Percentiles rank a stretch among this genome's conserved stretches.
These are phyloP conservation scores for Sarcoramphus papa DNA, from an alignment of 2,797 vertebrate species.

Conservation along the genomic window DNA sequence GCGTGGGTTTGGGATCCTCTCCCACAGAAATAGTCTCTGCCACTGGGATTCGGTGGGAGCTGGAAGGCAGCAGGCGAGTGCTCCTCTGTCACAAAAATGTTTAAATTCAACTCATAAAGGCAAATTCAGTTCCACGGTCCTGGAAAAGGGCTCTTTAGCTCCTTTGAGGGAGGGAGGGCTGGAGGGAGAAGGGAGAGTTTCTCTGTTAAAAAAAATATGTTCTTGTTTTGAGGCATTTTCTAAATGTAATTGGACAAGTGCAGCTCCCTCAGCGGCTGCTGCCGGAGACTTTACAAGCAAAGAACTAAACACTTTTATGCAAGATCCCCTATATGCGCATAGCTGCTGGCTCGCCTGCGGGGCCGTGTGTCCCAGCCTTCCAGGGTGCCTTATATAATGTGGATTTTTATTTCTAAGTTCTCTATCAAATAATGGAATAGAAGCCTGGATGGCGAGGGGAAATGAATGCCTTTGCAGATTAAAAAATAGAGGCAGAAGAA, in stretches of 20 bases:
- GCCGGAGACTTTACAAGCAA: background rate
- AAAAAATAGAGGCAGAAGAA: fast-evolving
- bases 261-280: background rate
- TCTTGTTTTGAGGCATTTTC: slow-evolving; percentile 6
- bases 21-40: background rate
- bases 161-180: background rate
- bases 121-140: background rate
- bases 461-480: background rate
- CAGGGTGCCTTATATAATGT: background rate
- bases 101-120: background rate
- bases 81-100: fast-evolving
- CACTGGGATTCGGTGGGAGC: background rate
- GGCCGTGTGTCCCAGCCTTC: background rate
- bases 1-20: background rate
- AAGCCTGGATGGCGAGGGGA: background rate
- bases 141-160: background rate
- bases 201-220: background rate
- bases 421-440: background rate
- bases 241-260: background rate
- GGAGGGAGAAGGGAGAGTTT: background rate
- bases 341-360: background rate
- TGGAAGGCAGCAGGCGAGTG: background rate
- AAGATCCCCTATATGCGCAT: background rate
- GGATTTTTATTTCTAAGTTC: background rate
- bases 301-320: background rate